phyloP scores from a whole-genome alignment of 2,888 invertebrate species.

The Orthosia incerta region DNA sequence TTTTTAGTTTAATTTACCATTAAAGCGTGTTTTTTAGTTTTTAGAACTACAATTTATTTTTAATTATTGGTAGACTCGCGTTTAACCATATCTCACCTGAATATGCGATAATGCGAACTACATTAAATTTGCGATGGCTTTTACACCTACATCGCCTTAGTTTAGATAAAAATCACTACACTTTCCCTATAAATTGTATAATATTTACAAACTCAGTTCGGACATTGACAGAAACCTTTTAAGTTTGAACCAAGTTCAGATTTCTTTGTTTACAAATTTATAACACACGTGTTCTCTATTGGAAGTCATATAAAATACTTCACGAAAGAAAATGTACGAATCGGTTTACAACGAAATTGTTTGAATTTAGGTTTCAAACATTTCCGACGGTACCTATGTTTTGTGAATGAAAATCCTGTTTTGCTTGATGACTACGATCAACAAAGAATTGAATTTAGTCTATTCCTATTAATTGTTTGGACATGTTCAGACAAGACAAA shows the following conservation, averaged over 20 bases:
- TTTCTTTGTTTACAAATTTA: conserved; percentile 30
- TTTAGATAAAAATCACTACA: neutral
- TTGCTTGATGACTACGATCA: neutral
- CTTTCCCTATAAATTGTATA: conserved; percentile 14
- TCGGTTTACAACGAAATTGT: conserved; percentile 5
- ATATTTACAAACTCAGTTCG: conserved; percentile 7
- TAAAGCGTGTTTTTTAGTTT: too few relatives aligned
- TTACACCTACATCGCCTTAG: neutral
- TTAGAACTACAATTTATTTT: too few relatives aligned
- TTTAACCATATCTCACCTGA: too few relatives aligned
- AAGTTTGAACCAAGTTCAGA: conserved; percentile 34
- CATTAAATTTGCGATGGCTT: neutral
- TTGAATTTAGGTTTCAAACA: conserved; percentile 24
- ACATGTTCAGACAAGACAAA: neutral
- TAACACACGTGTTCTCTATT: conserved; percentile 7
- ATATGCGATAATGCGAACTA: too few relatives aligned
- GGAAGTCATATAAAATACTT: conserved; percentile 39
- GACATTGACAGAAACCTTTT: conserved; percentile 46
- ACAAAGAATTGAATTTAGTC: neutral
- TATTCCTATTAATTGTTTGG: neutral
- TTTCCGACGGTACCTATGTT: conserved; percentile 11
- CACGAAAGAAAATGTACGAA: neutral
- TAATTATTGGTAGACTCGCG: too few relatives aligned
- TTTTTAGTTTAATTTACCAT: too few relatives aligned
- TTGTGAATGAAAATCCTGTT: conserved; percentile 30